Evolutionary conservation across 2,888 invertebrate species (phyloP), one percentile per base, ranked within the genome.

Genomic region (Rhyacophila evoluta): DNA sequence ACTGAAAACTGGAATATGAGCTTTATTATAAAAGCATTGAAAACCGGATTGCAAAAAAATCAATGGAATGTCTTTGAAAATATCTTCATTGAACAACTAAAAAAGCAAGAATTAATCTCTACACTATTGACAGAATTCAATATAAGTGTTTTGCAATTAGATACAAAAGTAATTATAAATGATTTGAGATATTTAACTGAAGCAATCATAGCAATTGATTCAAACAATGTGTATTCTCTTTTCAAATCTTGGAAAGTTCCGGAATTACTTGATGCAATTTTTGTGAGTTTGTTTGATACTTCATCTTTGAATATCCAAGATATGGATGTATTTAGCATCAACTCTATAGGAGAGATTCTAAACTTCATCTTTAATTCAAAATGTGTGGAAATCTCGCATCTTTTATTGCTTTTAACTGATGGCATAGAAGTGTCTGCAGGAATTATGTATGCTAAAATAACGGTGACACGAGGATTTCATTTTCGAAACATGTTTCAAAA

Each of bases 301-400:
- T 27, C 41, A 12, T n/a, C 25, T 19, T 25, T 19, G 67, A 38
- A 39, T n/a, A 11, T 39, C 10, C 33, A 38, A 10, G 27, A 75
- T 68, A n/a, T 72, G 10, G 72, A 78, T 41, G 25, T 68, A 3
- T 76, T 67, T 5, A 5, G 15, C 11, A 37, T 69, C n/a, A 74
- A 75, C n/a, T 25, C 55, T 15, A 19, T 80, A 12, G 25, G 39
- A 12, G 25, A 38, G 6, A 25, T 81, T 2, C 15, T 79, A 1
- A 70, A 75, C n/a, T 81, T 81, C n/a, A 73, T 75, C 69, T 36
- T 81, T 8, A 29, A 74, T 3, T 55, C 75, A 4, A 55, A 55
- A 10, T 19, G 19, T n/a, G 12, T 70, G 8, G 70, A 70, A 12
- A 70, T 10, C 10, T 33, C 70, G 29, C 70, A 70, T 70, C 33